phyloP scores from a whole-genome alignment of 2,113 vertebrate species.

The Callospermophilus lateralis region DNA sequence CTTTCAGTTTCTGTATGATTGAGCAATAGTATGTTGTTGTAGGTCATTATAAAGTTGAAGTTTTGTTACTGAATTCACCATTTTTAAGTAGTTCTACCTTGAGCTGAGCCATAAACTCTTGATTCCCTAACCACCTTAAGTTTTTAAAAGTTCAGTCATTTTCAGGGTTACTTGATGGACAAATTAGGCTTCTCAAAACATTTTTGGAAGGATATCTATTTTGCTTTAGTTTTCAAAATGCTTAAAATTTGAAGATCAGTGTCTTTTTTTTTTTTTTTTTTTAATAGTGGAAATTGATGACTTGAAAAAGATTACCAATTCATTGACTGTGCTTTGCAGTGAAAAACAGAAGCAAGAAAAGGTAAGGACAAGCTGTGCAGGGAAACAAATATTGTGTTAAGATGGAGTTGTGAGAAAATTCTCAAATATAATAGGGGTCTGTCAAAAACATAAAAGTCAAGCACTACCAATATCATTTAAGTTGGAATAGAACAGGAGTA shows the following conservation, averaged over 20 bases:
- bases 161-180: conserved; percentile 16
- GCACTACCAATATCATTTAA: background rate
- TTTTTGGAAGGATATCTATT: background rate
- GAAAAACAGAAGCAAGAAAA: conserved; percentile 99
- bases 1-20: background rate
- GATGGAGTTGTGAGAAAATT: background rate
- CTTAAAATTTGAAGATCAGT: conserved; percentile 5
- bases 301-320: conserved; percentile 98
- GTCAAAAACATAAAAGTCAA: background rate
- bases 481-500: background rate
- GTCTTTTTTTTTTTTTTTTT: conserved; percentile 9
- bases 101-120: background rate
- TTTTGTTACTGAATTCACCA: background rate
- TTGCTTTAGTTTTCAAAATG: conserved; percentile 7
- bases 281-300: conserved; percentile 97
- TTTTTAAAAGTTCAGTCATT: conserved; percentile 23
- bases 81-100: background rate
- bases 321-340: conserved; percentile 96
- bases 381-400: background rate
- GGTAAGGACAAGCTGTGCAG: conserved; percentile 86
- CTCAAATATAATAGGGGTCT: background rate
- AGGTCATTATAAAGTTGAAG: background rate
- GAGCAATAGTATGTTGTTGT: background rate
- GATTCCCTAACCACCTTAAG: background rate
- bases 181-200: background rate